These are phyloP conservation scores for Euura lappo DNA, from an alignment of 1,140 invertebrate genomes.

Conservation along the genomic window DNA sequence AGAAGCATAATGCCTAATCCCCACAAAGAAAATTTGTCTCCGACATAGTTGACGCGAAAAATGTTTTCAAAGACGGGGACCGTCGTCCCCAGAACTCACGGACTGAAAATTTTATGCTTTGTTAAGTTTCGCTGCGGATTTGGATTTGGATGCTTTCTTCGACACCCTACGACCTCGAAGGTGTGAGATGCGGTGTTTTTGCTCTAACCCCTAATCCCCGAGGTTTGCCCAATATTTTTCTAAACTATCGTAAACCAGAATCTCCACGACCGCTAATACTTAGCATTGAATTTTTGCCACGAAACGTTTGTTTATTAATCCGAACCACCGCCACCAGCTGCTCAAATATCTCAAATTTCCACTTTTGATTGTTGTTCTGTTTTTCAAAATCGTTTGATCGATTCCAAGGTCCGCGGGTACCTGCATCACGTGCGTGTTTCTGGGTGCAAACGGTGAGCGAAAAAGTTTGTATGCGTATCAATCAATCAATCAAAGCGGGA, in stretches of 20 bases:
- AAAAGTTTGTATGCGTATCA: neutral
- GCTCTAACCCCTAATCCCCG: neutral
- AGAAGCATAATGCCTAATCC: slow-evolving; percentile 14
- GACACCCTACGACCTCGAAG: neutral
- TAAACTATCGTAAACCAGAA: neutral
- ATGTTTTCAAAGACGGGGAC: slow-evolving; percentile 10
- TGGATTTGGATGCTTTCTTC: slow-evolving; percentile 12
- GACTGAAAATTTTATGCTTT: slow-evolving; percentile 52
- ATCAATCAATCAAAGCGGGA: neutral
- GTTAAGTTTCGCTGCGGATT: slow-evolving; percentile 34
- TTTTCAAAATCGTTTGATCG: too few species aligned
- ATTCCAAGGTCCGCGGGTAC: too few species aligned
- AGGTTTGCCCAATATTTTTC: slow-evolving; percentile 5
- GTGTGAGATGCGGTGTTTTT: slow-evolving; percentile 1
- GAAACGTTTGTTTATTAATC: neutral
- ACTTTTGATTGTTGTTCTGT: too few species aligned
- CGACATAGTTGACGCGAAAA: slow-evolving; percentile 56
- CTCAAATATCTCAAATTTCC: too few species aligned
- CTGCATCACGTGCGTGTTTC: neutral
- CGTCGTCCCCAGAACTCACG: slow-evolving; percentile 18
- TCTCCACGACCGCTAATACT: neutral
- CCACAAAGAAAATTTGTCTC: slow-evolving; percentile 60
- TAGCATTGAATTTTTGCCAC: neutral
- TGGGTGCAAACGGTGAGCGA: neutral
- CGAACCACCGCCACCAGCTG: too few species aligned